Evolutionary conservation across 2,113 vertebrate genomes (phyloP), one percentile per base, ranked within the genome.

Genomic region (Castor canadensis): DNA sequence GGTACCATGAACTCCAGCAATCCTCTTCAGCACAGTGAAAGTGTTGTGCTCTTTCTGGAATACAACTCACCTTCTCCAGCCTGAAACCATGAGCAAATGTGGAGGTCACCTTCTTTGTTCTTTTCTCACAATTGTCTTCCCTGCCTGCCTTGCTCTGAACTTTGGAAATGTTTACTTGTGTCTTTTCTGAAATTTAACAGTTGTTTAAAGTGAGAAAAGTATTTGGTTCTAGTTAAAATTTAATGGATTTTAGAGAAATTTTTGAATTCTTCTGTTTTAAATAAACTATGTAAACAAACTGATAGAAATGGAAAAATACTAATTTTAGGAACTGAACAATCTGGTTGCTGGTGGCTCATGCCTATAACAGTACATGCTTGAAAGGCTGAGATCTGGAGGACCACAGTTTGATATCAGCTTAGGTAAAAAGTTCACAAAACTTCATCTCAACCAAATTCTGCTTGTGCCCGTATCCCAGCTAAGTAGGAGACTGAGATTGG

Each of bases 211-310:
- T 38, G 43, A 84, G 64, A 94, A 71, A 28, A 11, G 2, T 66
- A 73, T 43, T 38, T 83, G 12, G 15, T 52, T 77, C 24, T 24
- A 67, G 35, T n/a, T 62, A 66, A 52, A 1, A 69, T 45, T 62
- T 20, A 64, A 22, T 30, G 32, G 32, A 26, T 56, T 38, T 11
- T 20, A 26, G 58, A 8, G n/a, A 66, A 13, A 60, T 72, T 54
- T 77, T 9, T 81, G 28, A 95, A 80, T 86, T 66, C 13, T 77
- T 91, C 22, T 35, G 12, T 76, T 73, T 89, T 60, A 82, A 54
- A 16, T 77, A 58, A 96, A 64, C 13, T 67, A 40, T 72, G 32
- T 87, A 93, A 75, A 88, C 62, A 58, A 92, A 60, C 28, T 38
- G 10, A 49, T 45, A n/a, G 60, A 40, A 69, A 75, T 38, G 6